These are phyloP conservation scores for Indicator indicator DNA, from an alignment of 2,113 vertebrate genomes.

Conservation along the genomic window DNA sequence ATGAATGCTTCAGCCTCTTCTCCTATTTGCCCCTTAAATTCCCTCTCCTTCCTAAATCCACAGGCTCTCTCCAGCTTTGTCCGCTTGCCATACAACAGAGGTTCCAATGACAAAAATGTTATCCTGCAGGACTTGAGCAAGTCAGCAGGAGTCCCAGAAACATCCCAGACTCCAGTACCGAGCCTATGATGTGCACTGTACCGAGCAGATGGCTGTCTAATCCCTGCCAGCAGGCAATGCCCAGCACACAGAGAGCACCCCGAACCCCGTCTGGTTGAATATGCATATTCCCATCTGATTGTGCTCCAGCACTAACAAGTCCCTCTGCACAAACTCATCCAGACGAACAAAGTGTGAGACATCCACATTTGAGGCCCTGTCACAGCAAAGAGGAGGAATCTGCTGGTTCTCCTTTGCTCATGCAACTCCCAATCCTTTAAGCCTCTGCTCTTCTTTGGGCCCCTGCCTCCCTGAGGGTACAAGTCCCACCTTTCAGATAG, in stretches of 20 bases:
- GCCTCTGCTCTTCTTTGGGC: not conserved
- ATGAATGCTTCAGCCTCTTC: not conserved
- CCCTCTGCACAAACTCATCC: not conserved
- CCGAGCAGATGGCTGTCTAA: conserved; percentile 55
- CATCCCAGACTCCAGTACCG: not conserved
- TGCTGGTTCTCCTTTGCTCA: not conserved
- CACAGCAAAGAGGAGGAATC: not conserved
- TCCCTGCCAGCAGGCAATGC: conserved; percentile 42
- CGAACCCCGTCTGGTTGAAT: not conserved
- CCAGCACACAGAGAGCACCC: not conserved
- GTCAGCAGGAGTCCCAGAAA: not conserved
- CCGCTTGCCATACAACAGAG: not conserved
- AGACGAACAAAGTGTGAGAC: not conserved
- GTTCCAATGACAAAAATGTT: not conserved
- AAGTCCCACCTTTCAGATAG: not conserved
- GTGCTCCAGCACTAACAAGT: not conserved
- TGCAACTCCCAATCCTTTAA: not conserved
- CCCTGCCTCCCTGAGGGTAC: not conserved
- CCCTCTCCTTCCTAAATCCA: not conserved
- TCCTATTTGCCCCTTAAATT: not conserved
- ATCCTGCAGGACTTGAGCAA: conserved; percentile 20
- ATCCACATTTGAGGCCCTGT: not conserved
- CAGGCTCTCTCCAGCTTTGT: not conserved
- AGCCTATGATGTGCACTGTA: not conserved
- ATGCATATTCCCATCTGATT: conserved; percentile 39